Base-by-base conservation (phyloP, 1,140 invertebrate species). In the Drosophila leontia region DNA sequence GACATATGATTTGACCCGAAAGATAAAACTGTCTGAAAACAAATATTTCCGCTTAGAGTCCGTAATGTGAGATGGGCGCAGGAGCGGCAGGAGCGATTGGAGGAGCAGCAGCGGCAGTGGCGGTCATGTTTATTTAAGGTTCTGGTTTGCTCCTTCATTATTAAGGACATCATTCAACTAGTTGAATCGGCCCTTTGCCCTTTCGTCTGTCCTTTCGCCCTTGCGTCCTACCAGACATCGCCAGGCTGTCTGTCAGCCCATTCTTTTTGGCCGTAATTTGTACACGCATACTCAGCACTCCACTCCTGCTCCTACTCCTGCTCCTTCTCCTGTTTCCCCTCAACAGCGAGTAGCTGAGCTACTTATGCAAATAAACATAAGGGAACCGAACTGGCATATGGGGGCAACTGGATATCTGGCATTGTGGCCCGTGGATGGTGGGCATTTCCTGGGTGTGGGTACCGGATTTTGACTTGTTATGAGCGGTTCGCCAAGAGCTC, bases 121-220 rank as follows among this genome's bases (percentile, higher is more conserved):
- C 75, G 64, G 62, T 64, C 69, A 69, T 82, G 79, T 79, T 86
- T 86, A 87, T 71, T 86, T 79, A 86, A 86, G 82, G 79, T 76
- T 87, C 79, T 86, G 79, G 68, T 78, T 79, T 71, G 83, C 78
- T 79, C 63, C 75, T 67, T 90, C 86, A 90, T 90, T 90, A 90
- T 90, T 84, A 90, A 80, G 78, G 78, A 90, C 85, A 90, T 85
- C 78, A 90, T 90, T 90, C 85, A 90, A 85, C 85, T 84, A 84
- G 85, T 90, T 90, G 85, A 69, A 58, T 68, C 51, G 76, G 48
- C 47, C 76, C 60, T 59, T 70, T 48, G 68, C 56, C 68, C 59
- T 42, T 64, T 69, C 55, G 45, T 59, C 44, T 15, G 3, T 51
- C 44, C 44, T 55, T 55, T 44, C 41, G 42, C 42, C 59, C 50